These are phyloP conservation scores for Lagorchestes hirsutus DNA, from an alignment of 2,797 vertebrate species.

Conservation along the genomic window DNA sequence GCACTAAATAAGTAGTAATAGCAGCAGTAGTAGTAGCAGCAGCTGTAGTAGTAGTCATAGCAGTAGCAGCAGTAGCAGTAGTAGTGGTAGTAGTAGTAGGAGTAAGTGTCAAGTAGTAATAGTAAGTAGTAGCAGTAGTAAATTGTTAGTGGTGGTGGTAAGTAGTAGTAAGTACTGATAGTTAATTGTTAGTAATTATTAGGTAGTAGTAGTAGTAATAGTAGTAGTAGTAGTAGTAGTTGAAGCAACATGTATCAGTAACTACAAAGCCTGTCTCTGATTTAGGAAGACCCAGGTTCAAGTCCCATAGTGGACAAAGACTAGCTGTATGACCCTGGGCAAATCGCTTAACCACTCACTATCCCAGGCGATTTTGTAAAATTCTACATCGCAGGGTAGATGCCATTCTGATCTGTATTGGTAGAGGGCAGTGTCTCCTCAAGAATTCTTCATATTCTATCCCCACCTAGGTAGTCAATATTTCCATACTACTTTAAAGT, in stretches of 20 bases:
- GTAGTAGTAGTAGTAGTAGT: neutral
- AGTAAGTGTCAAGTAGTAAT: neutral
- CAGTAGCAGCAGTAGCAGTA: too few relatives aligned
- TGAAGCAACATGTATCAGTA: neutral
- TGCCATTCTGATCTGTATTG: neutral
- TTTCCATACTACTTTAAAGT: neutral
- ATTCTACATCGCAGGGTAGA: neutral
- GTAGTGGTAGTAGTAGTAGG: too few relatives aligned
- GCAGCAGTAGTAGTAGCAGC: neutral
- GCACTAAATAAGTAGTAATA: neutral
- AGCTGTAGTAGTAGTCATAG: too few relatives aligned
- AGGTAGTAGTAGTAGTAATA: neutral
- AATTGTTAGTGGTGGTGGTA: neutral
- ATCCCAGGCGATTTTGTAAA: neutral
- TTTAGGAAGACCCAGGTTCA: neutral
- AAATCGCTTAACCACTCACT: neutral
- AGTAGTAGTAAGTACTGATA: neutral
- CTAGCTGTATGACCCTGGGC: neutral
- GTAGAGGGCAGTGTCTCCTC: neutral
- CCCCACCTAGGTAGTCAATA: neutral
- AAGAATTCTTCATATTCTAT: neutral
- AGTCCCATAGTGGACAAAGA: neutral
- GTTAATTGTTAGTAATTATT: neutral
- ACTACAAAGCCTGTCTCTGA: neutral
- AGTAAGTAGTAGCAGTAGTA: neutral